phyloP scores from a whole-genome alignment of 1,140 invertebrate genomes.

The Andricus grossulariae region DNA sequence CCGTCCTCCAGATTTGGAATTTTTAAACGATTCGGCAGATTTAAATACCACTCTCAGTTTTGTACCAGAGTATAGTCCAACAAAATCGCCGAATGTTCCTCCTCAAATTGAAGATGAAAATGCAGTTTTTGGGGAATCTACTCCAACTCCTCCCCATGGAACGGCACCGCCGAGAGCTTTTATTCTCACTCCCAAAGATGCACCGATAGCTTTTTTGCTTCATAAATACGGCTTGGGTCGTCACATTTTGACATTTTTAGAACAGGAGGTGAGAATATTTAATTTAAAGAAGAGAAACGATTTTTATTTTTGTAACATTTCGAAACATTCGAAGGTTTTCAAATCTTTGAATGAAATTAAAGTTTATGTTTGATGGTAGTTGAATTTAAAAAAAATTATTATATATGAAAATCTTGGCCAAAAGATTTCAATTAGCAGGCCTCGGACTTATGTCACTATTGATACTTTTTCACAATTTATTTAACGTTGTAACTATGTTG shows the following conservation, averaged over 20 bases:
- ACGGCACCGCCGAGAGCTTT: conserved; percentile 64
- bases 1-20: conserved; percentile 58
- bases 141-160: conserved; percentile 66
- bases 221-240: conserved; percentile 58
- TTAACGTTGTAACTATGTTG: too few relatives aligned
- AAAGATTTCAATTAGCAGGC: too few relatives aligned
- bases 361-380: too few relatives aligned
- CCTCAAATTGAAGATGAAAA: conserved; percentile 62
- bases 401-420: too few relatives aligned
- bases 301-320: too few relatives aligned
- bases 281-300: not conserved
- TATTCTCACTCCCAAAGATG: conserved; percentile 55
- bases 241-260: conserved; percentile 63
- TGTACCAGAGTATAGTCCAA: conserved; percentile 61
- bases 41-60: conserved; percentile 59
- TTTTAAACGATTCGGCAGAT: conserved; percentile 45
- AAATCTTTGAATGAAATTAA: too few relatives aligned
- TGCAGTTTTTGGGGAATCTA: conserved; percentile 64
- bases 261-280: conserved; percentile 66
- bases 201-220: conserved; percentile 59
- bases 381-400: too few relatives aligned
- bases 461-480: too few relatives aligned
- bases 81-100: conserved; percentile 63
- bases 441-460: too few relatives aligned
- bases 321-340: too few relatives aligned